Percentiles rank a stretch among this genome's conserved stretches.
These are phyloP conservation scores for Bruchidius siliquastri DNA, from an alignment of 2,888 invertebrate genomes.

Conservation along the genomic window DNA sequence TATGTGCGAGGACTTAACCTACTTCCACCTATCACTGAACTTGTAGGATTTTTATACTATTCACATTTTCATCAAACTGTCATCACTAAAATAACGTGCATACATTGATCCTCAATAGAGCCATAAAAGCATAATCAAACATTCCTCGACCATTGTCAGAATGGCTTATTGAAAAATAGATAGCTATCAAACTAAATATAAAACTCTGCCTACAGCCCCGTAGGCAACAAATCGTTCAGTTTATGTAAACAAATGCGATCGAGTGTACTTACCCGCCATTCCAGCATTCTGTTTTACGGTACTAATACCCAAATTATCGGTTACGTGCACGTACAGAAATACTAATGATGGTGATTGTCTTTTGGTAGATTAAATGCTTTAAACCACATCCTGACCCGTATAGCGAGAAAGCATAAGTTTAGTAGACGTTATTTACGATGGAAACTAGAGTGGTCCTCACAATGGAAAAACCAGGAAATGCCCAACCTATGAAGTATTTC, in stretches of 20 bases:
- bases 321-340: slow-evolving; percentile 27
- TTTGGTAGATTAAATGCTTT: slow-evolving; percentile 24
- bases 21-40: no score
- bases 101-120: not conserved
- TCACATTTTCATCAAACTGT: no score
- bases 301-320: slow-evolving; percentile 31
- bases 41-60: no score
- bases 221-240: not conserved
- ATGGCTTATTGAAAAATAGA: not conserved
- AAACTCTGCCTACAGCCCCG: not conserved
- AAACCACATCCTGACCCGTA: slow-evolving; percentile 28
- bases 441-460: not conserved
- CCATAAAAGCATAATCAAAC: not conserved
- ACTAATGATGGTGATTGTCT: slow-evolving; percentile 28
- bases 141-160: not conserved
- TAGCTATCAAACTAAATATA: not conserved
- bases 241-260: not conserved
- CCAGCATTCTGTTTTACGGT: slow-evolving; percentile 26
- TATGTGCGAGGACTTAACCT: no score
- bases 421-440: not conserved
- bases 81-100: no score
- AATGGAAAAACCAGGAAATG: no score
- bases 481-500: no score
- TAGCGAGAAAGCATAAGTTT: slow-evolving; percentile 1
- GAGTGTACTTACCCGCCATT: not conserved